A percentile compares a stretch with the other conserved stretches of the same genome.
Conservation (phyloP, 2,888 invertebrate genomes). For the Cactoblastis cactorum region DNA sequence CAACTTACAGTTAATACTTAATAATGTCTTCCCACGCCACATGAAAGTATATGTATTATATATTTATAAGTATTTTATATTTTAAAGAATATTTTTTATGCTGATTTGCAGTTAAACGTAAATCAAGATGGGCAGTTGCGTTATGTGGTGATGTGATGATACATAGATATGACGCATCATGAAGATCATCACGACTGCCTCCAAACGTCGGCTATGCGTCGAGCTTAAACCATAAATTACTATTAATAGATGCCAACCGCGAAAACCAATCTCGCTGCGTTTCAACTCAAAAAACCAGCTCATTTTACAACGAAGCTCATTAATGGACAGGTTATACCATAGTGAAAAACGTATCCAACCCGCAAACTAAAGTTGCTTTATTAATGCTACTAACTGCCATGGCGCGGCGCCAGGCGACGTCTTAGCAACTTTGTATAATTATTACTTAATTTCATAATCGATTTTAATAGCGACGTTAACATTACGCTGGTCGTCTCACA, state of each 20-base stretch:
- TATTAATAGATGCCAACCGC: constrained; percentile 70
- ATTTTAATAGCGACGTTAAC: constrained; percentile 29
- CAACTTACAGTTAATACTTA: no score
- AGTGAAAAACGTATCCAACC: constrained; percentile 43
- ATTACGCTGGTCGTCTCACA: constrained; percentile 19
- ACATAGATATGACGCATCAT: constrained; percentile 53
- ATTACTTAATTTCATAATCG: constrained; percentile 61
- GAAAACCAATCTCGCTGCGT: constrained; percentile 72
- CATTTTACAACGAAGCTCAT: constrained; percentile 73
- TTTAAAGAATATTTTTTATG: not conserved
- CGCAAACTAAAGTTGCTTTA: constrained; percentile 37
- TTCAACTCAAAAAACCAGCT: constrained; percentile 69
- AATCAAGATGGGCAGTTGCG: not conserved
- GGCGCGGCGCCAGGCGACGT: constrained; percentile 20
- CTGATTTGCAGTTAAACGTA: not conserved
- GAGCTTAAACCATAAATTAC: constrained; percentile 68
- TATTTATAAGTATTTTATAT: not conserved
- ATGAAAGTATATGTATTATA: not conserved
- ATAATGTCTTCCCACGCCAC: not conserved
- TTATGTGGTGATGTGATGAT: constrained; percentile 25
- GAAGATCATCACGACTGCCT: constrained; percentile 39
- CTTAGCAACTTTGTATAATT: constrained; percentile 56
- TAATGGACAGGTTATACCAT: constrained; percentile 40
- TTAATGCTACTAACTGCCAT: constrained; percentile 22
- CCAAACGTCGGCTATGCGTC: constrained; percentile 48